Evolutionary conservation across 2,888 invertebrate species (phyloP).

Genomic region (Thumatha senex): DNA sequence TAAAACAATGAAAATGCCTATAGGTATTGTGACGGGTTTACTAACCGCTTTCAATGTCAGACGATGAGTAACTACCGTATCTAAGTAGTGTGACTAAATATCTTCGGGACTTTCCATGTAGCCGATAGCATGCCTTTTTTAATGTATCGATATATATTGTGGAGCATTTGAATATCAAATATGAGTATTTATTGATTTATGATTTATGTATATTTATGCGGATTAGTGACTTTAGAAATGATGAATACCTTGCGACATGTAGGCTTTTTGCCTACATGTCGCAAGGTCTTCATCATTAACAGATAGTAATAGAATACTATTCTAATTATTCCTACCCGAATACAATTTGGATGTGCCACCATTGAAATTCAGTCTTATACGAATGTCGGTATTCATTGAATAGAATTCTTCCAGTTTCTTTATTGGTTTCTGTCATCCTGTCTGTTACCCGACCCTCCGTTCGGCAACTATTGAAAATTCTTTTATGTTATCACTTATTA

Average conservation of each 20-base stretch:
- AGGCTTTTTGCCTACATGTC: too few species aligned
- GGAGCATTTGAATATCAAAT: too few species aligned
- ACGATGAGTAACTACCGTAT: constrained; percentile 8
- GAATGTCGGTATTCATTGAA: constrained; percentile 54
- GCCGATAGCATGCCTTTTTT: background rate
- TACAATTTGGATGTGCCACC: too few species aligned
- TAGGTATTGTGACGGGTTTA: background rate
- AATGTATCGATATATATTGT: too few species aligned
- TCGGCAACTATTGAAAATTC: constrained; percentile 41
- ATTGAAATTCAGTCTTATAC: constrained; percentile 26
- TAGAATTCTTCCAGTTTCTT: constrained; percentile 57
- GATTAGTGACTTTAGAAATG: too few species aligned
- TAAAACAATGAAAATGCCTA: too few species aligned
- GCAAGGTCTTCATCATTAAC: too few species aligned
- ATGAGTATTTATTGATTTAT: too few species aligned
- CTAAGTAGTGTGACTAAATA: background rate
- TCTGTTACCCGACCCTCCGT: constrained; percentile 19
- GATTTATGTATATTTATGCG: too few species aligned
- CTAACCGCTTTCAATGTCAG: constrained; percentile 7
- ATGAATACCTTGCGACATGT: too few species aligned
- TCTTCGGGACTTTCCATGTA: constrained; percentile 4
- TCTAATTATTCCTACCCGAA: too few species aligned
- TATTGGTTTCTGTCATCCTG: constrained; percentile 48
- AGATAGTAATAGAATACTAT: too few species aligned
- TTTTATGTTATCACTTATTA: constrained; percentile 13